Base-by-base conservation (phyloP, 2,113 vertebrate genomes). In the Vanacampus margaritifer region DNA sequence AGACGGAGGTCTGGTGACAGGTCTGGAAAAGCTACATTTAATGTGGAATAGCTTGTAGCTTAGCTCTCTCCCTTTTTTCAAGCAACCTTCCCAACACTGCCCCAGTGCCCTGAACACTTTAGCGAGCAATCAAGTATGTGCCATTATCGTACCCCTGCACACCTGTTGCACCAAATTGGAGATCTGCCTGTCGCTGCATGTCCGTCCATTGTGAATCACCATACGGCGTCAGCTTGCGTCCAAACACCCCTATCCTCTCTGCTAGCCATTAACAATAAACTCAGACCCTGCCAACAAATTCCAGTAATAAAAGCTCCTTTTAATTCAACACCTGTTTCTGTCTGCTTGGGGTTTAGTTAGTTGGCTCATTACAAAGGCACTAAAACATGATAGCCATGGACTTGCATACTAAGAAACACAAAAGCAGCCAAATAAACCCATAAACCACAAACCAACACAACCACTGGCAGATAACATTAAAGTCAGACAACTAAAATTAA, bases 241-340 rank as follows among this genome's bases (percentile, higher is more conserved):
- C 11, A 24, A 43, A 43, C 37, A 43, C 23, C 39, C 16, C n/a
- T 6, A 13, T 41, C n/a, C 23, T 16, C 23, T 16, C 12, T 24
- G 5, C 12, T 61, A 6, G n/a, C 11, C n/a, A 41, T 41, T 61
- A 41, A 23, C 36, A 41, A 41, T n/a, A 41, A 61, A 41, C n/a
- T 19, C 36, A 61, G 59, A 62, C 1, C n/a, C n/a, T 62, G 60
- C 23, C 39, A 62, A 23, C 21, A 61, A 26, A 62, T 37, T 26
- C 60, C 39, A 26, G 60, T 23, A 24, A 62, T 43, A 62, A 43
- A 62, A 62, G n/a, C 12, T 62, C 39, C 3, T 62, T 62, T 62
- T 62, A 43, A 62, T 43, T 43, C 60, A 43, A 45, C 60, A 62
- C 60, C 60, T 62, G 60, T 41, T 26, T 62, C 39, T 43, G 23